A percentile compares a stretch with the other conserved stretches of the same genome.
Conservation (phyloP, 2,888 invertebrate species). For the Lacanobia wlatinum region DNA sequence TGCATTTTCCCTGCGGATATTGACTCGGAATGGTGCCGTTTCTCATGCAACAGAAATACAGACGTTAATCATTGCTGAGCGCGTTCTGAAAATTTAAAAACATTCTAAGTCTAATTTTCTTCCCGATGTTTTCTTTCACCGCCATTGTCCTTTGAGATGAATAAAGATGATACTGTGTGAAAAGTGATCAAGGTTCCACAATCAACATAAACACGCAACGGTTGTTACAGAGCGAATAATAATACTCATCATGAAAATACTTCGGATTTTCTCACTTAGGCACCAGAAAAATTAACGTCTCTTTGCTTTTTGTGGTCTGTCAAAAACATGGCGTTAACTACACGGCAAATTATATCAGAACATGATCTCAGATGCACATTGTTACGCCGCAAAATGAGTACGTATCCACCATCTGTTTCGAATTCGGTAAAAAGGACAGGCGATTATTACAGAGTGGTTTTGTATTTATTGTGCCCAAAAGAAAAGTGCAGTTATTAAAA, state of each 20-base stretch:
- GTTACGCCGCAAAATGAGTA: constrained; percentile 2
- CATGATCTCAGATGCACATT: background rate
- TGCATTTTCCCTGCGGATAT: background rate
- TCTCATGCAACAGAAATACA: background rate
- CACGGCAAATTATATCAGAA: background rate
- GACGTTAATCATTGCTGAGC: constrained; percentile 4
- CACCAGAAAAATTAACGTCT: background rate
- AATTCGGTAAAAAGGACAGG: background rate
- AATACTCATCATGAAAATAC: background rate
- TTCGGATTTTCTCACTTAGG: background rate
- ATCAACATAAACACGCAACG: constrained; percentile 14
- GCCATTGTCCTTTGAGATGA: background rate
- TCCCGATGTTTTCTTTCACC: background rate
- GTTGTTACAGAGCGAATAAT: background rate
- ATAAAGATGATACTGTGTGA: constrained; percentile 5
- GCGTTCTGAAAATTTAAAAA: background rate
- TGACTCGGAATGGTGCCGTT: background rate
- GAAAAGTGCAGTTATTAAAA: background rate
- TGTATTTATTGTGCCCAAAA: background rate
- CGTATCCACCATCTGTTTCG: background rate
- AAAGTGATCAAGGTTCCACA: background rate
- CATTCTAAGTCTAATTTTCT: too few species aligned
- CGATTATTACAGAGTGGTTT: background rate
- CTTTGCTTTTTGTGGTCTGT: background rate
- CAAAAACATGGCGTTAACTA: constrained; percentile 3